Evolutionary conservation across 2,888 invertebrate species (phyloP), one percentile per base, ranked within the genome.

Genomic region (Mythimna albipuncta): DNA sequence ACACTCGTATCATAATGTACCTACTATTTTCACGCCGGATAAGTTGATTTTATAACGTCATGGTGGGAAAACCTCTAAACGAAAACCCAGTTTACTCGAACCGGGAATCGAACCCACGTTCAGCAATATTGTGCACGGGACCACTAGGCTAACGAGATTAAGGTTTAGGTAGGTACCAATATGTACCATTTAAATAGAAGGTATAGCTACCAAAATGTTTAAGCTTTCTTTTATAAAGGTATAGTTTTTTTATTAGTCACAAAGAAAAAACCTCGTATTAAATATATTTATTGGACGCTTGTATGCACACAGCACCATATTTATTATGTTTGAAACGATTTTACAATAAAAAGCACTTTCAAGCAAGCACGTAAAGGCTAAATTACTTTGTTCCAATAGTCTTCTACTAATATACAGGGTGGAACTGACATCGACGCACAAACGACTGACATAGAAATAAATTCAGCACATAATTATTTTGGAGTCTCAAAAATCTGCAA

Each of bases 211-310:
- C 47, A 50, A 50, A 50, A 50, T 50, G 6, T 16, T 19, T 32
- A 32, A 57, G n/a, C 35, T n/a, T 59, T 35, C 3, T 50, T 19
- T 3, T 6, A 4, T 32, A 50, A 52, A n/a, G n/a, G 52, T 52
- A 19, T 7, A n/a, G 21, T 16, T 16, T 7, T 19, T 38, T 21
- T 21, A 2, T 19, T 3, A 26, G 10, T 7, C 19, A n/a, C 9
- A 9, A 38, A 75, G 13, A 41, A 57, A 68, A 59, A 54, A 26
- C 26, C 52, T 41, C 6, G 35, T 4, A 67, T 67, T 38, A 67
- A 73, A 69, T 69, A 55, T 72, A 76, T 79, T 85, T 81, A 71
- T 75, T 85, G 81, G 66, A 78, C 69, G 75, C 70, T 61, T 72
- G 72, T 64, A 65, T 67, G 61, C 10, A 68, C 61, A 77, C 55